Evolutionary conservation across 1,140 invertebrate species (phyloP), one percentile per base, ranked within the genome.

Genomic region (Centruroides vittatus): DNA sequence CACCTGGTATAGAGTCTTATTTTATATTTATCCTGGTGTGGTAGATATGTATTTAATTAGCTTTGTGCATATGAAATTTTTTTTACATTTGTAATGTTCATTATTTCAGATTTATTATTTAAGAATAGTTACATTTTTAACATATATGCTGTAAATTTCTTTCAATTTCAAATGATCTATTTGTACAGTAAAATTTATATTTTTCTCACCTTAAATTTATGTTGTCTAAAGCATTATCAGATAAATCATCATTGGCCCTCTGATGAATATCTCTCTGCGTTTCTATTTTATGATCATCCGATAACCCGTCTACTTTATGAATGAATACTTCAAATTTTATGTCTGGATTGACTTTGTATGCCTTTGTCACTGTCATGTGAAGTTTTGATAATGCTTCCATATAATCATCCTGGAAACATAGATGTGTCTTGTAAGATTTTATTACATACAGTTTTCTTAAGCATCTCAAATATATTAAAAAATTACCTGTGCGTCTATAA

Each of bases 311-410:
- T 5, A 98, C 93, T 82, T 97, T 97, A 75, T 98, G 93, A 71
- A 98, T 97, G 70, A 98, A 98, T 12, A 84, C 94, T 81, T 99
- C 96, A 81, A 99, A 99, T 72, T 94, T 94, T 61, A 99, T 97
- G 59, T 87, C 84, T 55, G 85, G 86, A 78, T 99, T 99, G 8
- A 98, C 87, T 78, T 93, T 92, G 72, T 93, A 94, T 9, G 95
- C 96, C 75, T 91, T 88, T 4, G 89, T 88, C 5, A 98, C 92
- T 36, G 93, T 95, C 49, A 86, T 78, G 68, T 95, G 86, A 57
- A 99, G 80, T 75, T 93, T 92, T 67, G 88, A 86, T 62, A 99
- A 75, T 3, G 96, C 94, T 72, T 98, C 94, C 76, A 88, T 87
- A 70, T 97, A 97, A 76, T 97, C 93, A 82, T 98, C 92, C 83